Conservation (phyloP, 1,140 invertebrate genomes). For the Maconellicoccus hirsutus region DNA sequence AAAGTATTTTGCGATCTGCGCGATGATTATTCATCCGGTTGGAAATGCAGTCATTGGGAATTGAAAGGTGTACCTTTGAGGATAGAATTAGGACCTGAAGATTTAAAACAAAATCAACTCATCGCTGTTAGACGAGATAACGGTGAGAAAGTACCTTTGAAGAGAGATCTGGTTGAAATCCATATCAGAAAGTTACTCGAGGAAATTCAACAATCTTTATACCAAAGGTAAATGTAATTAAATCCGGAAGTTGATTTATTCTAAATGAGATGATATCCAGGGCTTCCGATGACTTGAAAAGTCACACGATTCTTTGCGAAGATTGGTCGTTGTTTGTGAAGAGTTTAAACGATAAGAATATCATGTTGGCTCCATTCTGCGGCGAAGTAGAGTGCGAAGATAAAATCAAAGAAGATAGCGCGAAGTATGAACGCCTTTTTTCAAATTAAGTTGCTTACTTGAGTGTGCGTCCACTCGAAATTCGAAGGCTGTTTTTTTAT, state of each 20-base stretch:
- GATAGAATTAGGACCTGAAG: constrained; percentile 91
- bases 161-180: constrained; percentile 41
- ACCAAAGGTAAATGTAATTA: constrained; percentile 48
- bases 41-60: constrained; percentile 99
- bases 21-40: constrained; percentile 96
- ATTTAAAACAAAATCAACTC: constrained; percentile 73
- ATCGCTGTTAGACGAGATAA: constrained; percentile 83
- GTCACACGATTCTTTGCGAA: constrained; percentile 54
- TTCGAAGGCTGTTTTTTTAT: too few relatives aligned
- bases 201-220: constrained; percentile 69
- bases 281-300: constrained; percentile 63
- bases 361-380: constrained; percentile 90
- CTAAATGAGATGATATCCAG: too few relatives aligned
- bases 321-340: constrained; percentile 72
- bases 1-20: constrained; percentile 72
- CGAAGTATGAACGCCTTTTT: too few relatives aligned
- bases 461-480: too few relatives aligned
- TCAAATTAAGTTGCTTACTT: too few relatives aligned
- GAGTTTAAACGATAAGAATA: constrained; percentile 74
- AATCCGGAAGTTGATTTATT: background rate
- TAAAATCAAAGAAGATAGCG: constrained; percentile 88
- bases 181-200: constrained; percentile 56
- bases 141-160: constrained; percentile 63
- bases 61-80: constrained; percentile 94
- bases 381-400: constrained; percentile 83